Evolutionary conservation across 2,113 vertebrate species (phyloP).

Genomic region (Gallinago undulata): DNA sequence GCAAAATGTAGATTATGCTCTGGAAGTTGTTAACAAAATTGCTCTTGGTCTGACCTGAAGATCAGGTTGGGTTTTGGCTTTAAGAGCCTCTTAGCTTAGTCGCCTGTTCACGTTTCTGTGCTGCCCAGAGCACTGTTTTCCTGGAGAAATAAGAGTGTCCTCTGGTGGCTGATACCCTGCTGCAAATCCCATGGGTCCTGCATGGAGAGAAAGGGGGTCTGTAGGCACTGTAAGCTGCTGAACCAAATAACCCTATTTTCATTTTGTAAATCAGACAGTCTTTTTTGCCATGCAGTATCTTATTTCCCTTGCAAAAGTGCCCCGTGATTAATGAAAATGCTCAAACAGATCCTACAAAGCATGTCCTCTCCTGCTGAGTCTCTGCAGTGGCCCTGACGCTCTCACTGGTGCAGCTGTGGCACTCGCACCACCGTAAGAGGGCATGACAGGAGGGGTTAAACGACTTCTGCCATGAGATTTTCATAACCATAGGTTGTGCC

Average conservation of each 20-base stretch:
- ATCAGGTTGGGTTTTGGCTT: background rate
- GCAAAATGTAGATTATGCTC: background rate
- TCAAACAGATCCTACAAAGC: accelerated
- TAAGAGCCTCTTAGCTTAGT: background rate
- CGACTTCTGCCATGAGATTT: background rate
- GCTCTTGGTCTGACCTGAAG: background rate
- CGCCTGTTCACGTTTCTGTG: background rate
- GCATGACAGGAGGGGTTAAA: background rate
- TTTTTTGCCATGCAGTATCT: background rate
- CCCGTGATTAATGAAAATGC: background rate
- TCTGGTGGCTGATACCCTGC: slow-evolving; percentile 5
- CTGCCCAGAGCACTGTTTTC: background rate
- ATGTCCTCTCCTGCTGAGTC: accelerated
- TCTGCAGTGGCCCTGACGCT: accelerated
- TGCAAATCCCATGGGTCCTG: accelerated
- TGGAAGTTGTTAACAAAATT: background rate
- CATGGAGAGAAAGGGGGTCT: accelerated
- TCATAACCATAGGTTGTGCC: background rate
- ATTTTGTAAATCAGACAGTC: background rate
- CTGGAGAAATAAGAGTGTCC: slow-evolving; percentile 10
- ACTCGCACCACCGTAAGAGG: accelerated
- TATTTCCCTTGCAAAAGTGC: background rate
- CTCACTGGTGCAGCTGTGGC: accelerated
- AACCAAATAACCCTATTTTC: background rate
- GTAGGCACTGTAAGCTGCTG: background rate